Evolutionary conservation across 2,113 vertebrate species (phyloP).

Genomic region (Oceanites oceanicus): DNA sequence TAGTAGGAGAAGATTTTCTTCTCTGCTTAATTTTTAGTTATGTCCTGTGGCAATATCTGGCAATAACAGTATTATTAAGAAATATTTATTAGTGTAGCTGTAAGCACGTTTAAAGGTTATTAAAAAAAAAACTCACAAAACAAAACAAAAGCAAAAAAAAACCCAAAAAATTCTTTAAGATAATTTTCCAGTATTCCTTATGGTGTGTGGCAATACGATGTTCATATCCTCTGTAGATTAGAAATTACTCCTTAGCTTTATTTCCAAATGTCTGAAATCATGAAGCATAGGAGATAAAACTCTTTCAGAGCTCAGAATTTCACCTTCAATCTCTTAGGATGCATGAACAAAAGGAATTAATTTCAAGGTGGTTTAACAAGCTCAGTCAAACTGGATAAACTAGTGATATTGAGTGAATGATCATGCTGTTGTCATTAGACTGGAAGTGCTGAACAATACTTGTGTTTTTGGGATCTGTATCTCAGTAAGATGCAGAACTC

Average conservation of each 20-base stretch:
- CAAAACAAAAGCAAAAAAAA: not conserved
- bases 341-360: not conserved
- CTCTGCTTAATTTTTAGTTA: not conserved
- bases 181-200: not conserved
- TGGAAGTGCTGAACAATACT: not conserved
- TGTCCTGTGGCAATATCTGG: not conserved
- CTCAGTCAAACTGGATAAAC: not conserved
- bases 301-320: not conserved
- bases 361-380: not conserved
- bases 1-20: not conserved
- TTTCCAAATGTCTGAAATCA: not conserved
- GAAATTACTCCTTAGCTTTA: not conserved
- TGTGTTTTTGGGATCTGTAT: not conserved
- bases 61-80: not conserved
- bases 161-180: not conserved
- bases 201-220: not conserved
- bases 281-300: not conserved
- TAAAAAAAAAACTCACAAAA: not conserved
- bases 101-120: not conserved
- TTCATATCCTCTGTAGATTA: not conserved
- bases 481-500: not conserved
- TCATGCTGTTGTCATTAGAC: not conserved
- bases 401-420: not conserved
- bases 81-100: not conserved
- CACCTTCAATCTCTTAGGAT: not conserved